phyloP scores from a whole-genome alignment of 2,888 invertebrate species.

The Synergus itoensis region DNA sequence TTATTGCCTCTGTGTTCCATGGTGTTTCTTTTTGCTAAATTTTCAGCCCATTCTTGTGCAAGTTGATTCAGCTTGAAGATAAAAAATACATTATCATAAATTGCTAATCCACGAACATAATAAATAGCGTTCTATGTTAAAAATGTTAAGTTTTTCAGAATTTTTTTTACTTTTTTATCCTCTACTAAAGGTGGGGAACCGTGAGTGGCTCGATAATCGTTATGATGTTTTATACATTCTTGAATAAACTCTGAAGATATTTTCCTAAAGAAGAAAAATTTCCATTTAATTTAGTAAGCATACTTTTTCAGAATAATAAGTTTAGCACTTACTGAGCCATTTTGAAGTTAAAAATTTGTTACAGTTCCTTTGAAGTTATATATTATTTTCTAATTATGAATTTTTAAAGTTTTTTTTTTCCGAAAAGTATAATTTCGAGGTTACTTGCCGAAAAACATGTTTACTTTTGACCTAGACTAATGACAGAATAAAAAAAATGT shows the following conservation, averaged over 20 bases:
- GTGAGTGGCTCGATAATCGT: constrained; percentile 66
- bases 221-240: constrained; percentile 65
- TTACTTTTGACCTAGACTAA: neutral
- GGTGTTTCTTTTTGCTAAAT: constrained; percentile 59
- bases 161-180: constrained; percentile 61
- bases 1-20: constrained; percentile 61
- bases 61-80: constrained; percentile 62
- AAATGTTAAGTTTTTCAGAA: neutral
- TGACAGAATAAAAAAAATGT: neutral
- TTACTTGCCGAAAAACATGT: constrained; percentile 4
- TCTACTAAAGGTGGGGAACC: constrained; percentile 62
- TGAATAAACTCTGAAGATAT: constrained; percentile 57
- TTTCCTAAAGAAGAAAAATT: constrained; percentile 29
- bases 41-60: constrained; percentile 69
- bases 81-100: neutral
- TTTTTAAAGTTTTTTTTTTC: neutral
- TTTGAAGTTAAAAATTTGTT: neutral
- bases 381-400: neutral
- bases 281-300: neutral
- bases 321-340: constrained; percentile 51
- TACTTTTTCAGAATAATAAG: neutral
- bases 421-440: neutral
- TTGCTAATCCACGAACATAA: neutral
- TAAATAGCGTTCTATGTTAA: neutral
- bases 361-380: neutral